A percentile compares a stretch with the other conserved stretches of the same genome.
Evolutionary conservation across 2,888 invertebrate species (phyloP).

Genomic region (Dasypolia templi): DNA sequence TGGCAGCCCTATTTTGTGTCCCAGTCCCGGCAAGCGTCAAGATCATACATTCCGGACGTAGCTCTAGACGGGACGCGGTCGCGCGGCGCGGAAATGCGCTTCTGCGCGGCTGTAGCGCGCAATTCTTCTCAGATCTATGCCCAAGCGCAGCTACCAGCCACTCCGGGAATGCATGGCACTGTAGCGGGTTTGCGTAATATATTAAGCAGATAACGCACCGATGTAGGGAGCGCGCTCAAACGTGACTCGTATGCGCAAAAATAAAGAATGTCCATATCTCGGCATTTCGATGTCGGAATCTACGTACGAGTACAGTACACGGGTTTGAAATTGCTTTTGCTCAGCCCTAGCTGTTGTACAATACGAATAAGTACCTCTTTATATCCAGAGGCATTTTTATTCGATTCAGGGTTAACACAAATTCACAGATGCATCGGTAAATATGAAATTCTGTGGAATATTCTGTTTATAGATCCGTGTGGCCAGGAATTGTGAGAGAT

Average conservation of each 20-base stretch:
- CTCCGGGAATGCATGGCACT: constrained; percentile 62
- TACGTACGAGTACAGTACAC: constrained; percentile 44
- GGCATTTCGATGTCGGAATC: constrained; percentile 39
- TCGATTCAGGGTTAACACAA: constrained; percentile 15
- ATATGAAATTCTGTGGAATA: constrained; percentile 23
- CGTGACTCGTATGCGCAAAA: constrained; percentile 59
- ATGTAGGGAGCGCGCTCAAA: constrained; percentile 45
- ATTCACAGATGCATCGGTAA: constrained; percentile 33
- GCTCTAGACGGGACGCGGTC: constrained; percentile 1
- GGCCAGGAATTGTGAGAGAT: constrained; percentile 23
- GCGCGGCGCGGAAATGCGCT: not conserved
- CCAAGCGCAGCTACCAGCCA: constrained; percentile 64
- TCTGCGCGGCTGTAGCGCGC: constrained; percentile 32
- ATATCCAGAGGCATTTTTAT: constrained; percentile 11
- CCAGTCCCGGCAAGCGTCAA: constrained; percentile 25
- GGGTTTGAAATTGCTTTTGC: constrained; percentile 42
- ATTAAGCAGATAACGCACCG: constrained; percentile 65
- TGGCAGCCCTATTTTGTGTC: constrained; percentile 40
- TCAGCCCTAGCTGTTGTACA: constrained; percentile 36
- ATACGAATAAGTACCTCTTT: constrained; percentile 38
- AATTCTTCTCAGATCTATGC: constrained; percentile 70
- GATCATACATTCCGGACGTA: constrained; percentile 35
- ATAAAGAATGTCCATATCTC: constrained; percentile 60
- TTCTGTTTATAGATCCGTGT: constrained; percentile 23
- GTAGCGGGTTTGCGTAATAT: constrained; percentile 57